Base-by-base conservation (phyloP, 1,140 invertebrate species). In the Phortica variegata region DNA sequence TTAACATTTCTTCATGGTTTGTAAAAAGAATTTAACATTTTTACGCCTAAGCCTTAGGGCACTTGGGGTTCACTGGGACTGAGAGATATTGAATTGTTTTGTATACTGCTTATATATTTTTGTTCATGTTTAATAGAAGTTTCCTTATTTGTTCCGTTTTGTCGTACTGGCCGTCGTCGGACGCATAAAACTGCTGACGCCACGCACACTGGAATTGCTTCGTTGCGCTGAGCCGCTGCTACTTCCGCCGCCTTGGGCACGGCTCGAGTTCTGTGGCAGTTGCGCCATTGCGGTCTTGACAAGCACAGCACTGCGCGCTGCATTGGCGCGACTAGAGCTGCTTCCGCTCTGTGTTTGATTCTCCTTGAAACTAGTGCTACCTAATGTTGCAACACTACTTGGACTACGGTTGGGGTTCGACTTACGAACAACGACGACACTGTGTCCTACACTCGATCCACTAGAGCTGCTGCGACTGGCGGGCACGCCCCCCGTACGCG, bases 391-490 rank as follows among this genome's bases (percentile, higher is more conserved):
- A 8, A 33, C 20, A 42, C 44, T 54, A 15, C 17, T 38, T 8
- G 32, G 43, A 4, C 48, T 51, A 12, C 44, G 34, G 0, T 41
- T 58, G 9, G 18, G 36, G 13, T 47, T 33, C 6, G 68, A 48
- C 16, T 62, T 60, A 9, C 71, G 58, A 17, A 76, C 60, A 5
- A 73, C 48, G 7, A 73, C 70, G 12, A 70, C 58, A 52, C 58
- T 70, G 43, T 56, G 61, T 4, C 74, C 74, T 2, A 76, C 66
- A 45, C 83, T 87, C 56, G 86, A 87, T 2, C 85, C 86, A 63
- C 84, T 87, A 41, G 85, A 87, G 42, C 84, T 87, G 53, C 85
- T 87, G 26, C 86, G 79, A 44, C 85, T 87, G 0, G 86, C 84
- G 0, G 86, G 84, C 50, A 84, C 82, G 32, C 83, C 80, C 43